phyloP scores from a whole-genome alignment of 2,888 invertebrate species.

The Proisotoma minuta region DNA sequence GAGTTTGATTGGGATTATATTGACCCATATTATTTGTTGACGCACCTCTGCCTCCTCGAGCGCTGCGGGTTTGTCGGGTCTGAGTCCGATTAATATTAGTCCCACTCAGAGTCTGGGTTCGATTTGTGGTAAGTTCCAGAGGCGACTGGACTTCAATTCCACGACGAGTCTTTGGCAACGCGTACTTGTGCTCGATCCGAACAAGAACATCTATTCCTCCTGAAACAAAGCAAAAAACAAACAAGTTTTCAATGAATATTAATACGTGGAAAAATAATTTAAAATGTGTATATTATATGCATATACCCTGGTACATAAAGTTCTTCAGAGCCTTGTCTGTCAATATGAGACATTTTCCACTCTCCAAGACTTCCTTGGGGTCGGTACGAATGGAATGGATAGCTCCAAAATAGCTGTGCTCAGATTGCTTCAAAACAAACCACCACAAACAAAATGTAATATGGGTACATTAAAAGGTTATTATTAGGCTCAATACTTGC shows the following conservation, averaged over 20 bases:
- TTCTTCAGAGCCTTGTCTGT: slow-evolving; percentile 24
- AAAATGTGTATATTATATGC: no score
- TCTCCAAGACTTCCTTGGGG: slow-evolving; percentile 23
- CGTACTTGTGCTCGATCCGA: slow-evolving; percentile 24
- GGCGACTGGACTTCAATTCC: slow-evolving; percentile 29
- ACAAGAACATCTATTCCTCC: slow-evolving; percentile 39
- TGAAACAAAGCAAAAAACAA: no score
- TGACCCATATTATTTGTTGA: no score
- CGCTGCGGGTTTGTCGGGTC: no score
- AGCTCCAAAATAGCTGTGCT: slow-evolving; percentile 22
- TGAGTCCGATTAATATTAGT: no score
- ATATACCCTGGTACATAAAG: slow-evolving; percentile 30
- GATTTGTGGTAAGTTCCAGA: background rate
- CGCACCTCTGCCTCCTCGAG: no score
- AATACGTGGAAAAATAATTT: no score
- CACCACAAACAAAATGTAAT: no score
- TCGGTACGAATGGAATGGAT: slow-evolving; percentile 25
- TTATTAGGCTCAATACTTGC: background rate
- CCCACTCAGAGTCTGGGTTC: no score
- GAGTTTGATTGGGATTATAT: no score
- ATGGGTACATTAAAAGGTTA: no score
- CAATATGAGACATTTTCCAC: slow-evolving; percentile 32
- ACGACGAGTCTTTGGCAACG: slow-evolving; percentile 19
- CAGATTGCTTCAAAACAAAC: slow-evolving; percentile 6
- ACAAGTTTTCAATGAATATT: no score